A percentile compares a stretch with the other conserved stretches of the same genome.
Evolutionary conservation across 1,140 invertebrate genomes (phyloP).

Genomic region (Caenorhabditis remanei): DNA sequence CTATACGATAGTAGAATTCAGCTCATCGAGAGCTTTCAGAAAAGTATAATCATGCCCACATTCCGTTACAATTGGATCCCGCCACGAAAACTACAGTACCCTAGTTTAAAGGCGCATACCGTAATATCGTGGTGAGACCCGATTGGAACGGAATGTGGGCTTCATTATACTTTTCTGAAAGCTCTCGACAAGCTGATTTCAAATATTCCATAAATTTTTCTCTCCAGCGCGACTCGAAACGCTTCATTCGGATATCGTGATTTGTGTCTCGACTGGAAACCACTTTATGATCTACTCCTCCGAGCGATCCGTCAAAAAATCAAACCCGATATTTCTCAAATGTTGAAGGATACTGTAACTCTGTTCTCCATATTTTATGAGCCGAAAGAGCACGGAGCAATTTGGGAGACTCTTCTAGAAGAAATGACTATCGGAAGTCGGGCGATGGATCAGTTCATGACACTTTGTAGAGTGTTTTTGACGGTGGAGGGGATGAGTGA

Average conservation of each 20-base stretch:
- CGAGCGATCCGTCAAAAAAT: background rate
- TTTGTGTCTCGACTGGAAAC: background rate
- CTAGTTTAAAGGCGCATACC: too few relatives aligned
- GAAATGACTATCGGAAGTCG: constrained; percentile 14
- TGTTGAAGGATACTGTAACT: background rate
- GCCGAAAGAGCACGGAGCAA: background rate
- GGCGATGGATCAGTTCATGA: background rate
- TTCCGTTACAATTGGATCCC: too few relatives aligned
- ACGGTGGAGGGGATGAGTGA: background rate
- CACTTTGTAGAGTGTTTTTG: background rate
- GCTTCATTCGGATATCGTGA: constrained; percentile 2
- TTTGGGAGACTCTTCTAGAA: background rate
- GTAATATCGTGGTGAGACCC: too few relatives aligned
- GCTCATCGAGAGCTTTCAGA: too few relatives aligned
- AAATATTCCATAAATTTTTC: too few relatives aligned
- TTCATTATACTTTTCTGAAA: too few relatives aligned
- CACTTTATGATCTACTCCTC: background rate
- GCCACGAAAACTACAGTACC: too few relatives aligned
- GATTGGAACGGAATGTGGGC: too few relatives aligned
- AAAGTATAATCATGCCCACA: too few relatives aligned
- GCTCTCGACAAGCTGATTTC: too few relatives aligned
- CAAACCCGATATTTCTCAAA: constrained; percentile 1
- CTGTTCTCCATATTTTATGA: constrained; percentile 10
- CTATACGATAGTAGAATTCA: too few relatives aligned
- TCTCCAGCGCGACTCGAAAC: background rate